Evolutionary conservation across 1,140 invertebrate species (phyloP), one percentile per base, ranked within the genome.

Genomic region (Cydia strobilella): DNA sequence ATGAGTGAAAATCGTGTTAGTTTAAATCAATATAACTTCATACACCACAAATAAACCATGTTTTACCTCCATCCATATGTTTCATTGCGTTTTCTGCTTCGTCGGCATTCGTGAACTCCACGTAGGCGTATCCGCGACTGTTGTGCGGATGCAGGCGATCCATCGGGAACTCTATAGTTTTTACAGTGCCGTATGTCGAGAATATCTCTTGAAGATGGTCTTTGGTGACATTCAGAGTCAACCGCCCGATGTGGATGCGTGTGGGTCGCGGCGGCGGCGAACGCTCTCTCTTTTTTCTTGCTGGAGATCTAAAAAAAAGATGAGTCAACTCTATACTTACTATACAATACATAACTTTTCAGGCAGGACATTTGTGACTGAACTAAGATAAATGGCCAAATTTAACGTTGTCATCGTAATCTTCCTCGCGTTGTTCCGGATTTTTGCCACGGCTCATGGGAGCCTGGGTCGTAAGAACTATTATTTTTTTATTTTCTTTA

Each of bases 51-150:
- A 45, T 45, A 45, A 13, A 45, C 3, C 12, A 45, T 45, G 42
- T 62, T n/a, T 59, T 94, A 95, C 97, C 99, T 90, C 99, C 99
- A 94, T 99, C 98, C 99, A 99, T 99, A 84, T 99, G 98, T 92
- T 99, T 99, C 95, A 99, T 98, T 0, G 99, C 99, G 93, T 98
- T 98, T 92, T 99, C 98, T 42, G 98, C 98, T 92, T 99, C 98
- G 84, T 99, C 98, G 1, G 97, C 93, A 75, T 96, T 98, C 79
- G 96, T 96, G 93, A 97, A 99, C 84, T 99, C 98, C 7, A 99
- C 96, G 90, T 99, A 99, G 7, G 97, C 98, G 94, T 98, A 98
- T 15, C 98, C 98, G 31, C 97, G 94, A 25, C 97, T 96, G 79
- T 98, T 94, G 86, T 97, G 96, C 0, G 96, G 95, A 92, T 99